Evolutionary conservation across 1,140 invertebrate species (phyloP).

Genomic region (Samia ricini): DNA sequence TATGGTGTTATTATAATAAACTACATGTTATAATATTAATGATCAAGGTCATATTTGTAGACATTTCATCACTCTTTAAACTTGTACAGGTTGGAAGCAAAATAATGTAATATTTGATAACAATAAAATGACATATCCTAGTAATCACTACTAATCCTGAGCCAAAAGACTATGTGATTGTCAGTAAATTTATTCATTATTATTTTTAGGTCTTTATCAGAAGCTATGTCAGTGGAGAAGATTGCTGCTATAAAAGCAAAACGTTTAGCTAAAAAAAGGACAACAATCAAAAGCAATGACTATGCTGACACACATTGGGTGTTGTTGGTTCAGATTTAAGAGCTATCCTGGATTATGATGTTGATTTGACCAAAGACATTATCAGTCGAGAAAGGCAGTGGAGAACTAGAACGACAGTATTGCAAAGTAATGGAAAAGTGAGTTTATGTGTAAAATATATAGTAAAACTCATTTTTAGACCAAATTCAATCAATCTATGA

Average conservation of each 20-base stretch:
- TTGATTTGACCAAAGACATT: conserved; percentile 97
- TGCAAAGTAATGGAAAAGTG: conserved; percentile 96
- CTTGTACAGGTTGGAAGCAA: too few relatives aligned
- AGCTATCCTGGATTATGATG: conserved; percentile 95
- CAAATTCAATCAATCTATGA: background rate
- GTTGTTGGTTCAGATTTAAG: conserved; percentile 89
- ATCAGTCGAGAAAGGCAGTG: conserved; percentile 96
- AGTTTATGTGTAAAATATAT: conserved; percentile 18
- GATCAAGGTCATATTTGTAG: too few relatives aligned
- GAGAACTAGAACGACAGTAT: conserved; percentile 95
- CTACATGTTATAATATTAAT: too few relatives aligned
- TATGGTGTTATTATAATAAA: too few relatives aligned
- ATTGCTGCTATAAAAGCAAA: conserved; percentile 99
- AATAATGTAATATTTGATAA: too few relatives aligned
- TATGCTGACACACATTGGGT: conserved; percentile 80
- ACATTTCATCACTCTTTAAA: too few relatives aligned
- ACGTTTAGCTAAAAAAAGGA: conserved; percentile 96
- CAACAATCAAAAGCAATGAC: conserved; percentile 97
- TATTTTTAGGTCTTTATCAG: conserved; percentile 90
- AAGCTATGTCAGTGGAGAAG: conserved; percentile 98
- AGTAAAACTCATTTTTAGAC: background rate
- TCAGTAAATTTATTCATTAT: too few relatives aligned
- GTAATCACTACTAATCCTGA: too few relatives aligned
- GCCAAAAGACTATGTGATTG: too few relatives aligned
- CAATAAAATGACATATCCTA: too few relatives aligned